Evolutionary conservation across 2,797 vertebrate genomes (phyloP), one percentile per base, ranked within the genome.

Genomic region (Melanotaenia boesemani): DNA sequence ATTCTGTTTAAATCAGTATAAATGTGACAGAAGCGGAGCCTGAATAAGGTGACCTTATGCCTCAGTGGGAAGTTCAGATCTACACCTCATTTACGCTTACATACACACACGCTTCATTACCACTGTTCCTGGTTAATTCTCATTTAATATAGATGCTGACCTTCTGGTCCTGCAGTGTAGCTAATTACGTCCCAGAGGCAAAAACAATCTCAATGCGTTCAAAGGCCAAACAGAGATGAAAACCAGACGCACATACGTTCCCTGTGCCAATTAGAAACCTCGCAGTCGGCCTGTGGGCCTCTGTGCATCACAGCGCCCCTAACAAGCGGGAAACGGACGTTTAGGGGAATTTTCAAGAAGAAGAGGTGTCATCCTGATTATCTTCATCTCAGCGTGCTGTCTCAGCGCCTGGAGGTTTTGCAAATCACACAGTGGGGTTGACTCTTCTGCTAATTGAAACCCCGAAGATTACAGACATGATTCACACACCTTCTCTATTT

Each of bases 111-210:
- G 15, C 41, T n/a, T 67, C 50, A 52, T 72, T 60, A 80, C 65
- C 64, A 46, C 13, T 61, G 30, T 20, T 3, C 3, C 64, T 30
- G 58, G 22, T 70, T 81, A 73, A 70, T 75, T 84, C 62, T 78
- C 71, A 67, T 81, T 16, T 67, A 74, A 77, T 77, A 74, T 72
- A 61, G 37, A 81, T 72, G 75, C 10, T 59, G 75, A 82, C 77
- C 85, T 82, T 76, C 67, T 60, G 58, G 6, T 78, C 39, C 26
- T 1, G 12, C 22, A n/a, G 66, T 71, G 74, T 2, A 68, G 66
- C 50, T 81, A 79, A 87, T 85, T 74, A 76, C 74, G 39, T 71
- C 80, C 72, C 60, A 57, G 22, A 41, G 80, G 77, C 48, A 61
- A 63, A 58, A 56, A 63, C 76, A 77, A 66, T 71, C 55, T 0